Base-by-base conservation (phyloP, 2,113 vertebrate genomes). In the Lethenteron camtschaticum region DNA sequence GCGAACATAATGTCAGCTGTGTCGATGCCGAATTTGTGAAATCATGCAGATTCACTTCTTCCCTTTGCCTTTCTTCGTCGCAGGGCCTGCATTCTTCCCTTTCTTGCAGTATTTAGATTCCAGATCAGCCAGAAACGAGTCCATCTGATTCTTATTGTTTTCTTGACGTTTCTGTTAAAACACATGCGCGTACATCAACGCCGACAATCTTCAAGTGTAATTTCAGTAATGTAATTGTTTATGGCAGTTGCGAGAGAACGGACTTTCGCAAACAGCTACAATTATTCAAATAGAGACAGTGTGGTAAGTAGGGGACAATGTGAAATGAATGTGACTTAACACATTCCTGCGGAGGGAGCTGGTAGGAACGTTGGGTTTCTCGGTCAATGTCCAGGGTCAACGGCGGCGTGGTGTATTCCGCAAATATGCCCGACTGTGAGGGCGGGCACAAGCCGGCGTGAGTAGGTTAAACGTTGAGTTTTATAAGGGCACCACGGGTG, bases 51-150 rank as follows among this genome's bases (percentile, higher is more conserved):
- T 41, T 41, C 41, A 41, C 41, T 41, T 41, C 41, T 41, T 41
- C 41, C 41, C 41, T 41, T 81, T 82, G 72, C 81, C 77, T 78
- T 82, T 78, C 78, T 82, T 84, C 75, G 70, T 57, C 41, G 56
- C 8, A 72, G 79, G 24, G 9, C 75, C 70, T 72, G 84, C 79
- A 76, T 83, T 87, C 12, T 73, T 77, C 79, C 80, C 79, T 77
- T 83, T 84, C 75, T 81, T 79, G 57, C 79, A 82, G 2, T 95
- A 90, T 71, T 91, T 95, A 68, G 82, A 80, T 79, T 92, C 90
- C 81, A 95, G 75, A 3, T 85, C 81, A 58, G 86, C 79, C n/a
- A 92, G 72, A 69, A 92, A 87, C 74, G 71, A 75, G 75, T 86
- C 82, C 73, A 86, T 83, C 74, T 83, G 77, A 69, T 84, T 81